Percentiles rank a stretch among this genome's conserved stretches.
Evolutionary conservation across 2,113 vertebrate species (phyloP).

Genomic region (Ceratotherium simum): DNA sequence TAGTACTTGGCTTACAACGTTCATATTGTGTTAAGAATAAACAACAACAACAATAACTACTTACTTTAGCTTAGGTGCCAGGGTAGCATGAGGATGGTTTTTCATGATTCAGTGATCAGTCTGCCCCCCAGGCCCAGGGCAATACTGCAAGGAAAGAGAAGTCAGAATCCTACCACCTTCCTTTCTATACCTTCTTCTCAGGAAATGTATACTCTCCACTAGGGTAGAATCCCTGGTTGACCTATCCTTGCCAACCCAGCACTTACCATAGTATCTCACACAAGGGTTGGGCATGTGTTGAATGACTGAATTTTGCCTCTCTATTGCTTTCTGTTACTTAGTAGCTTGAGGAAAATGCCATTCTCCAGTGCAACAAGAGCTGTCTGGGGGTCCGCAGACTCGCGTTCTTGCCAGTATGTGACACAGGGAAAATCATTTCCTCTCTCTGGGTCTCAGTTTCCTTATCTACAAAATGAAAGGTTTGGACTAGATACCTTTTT

Average conservation of each 20-base stretch:
- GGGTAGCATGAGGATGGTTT: not conserved
- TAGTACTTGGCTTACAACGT: not conserved
- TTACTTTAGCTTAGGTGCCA: not conserved
- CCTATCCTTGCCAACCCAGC: not conserved
- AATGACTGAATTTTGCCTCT: not conserved
- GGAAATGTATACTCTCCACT: not conserved
- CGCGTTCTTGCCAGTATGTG: not conserved
- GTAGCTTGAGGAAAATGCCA: not conserved
- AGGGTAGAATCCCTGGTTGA: not conserved
- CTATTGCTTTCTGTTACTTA: not conserved
- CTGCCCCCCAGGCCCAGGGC: not conserved
- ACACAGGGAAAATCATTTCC: not conserved
- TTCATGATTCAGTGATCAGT: not conserved
- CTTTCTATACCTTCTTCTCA: not conserved
- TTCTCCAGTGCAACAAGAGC: not conserved
- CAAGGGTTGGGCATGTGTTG: not conserved
- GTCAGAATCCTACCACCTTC: not conserved
- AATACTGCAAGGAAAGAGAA: not conserved
- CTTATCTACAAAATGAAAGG: not conserved
- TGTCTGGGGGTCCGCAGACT: not conserved
- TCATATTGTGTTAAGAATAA: not conserved
- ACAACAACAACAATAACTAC: not conserved
- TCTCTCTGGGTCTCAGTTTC: not conserved
- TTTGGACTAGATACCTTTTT: not conserved
- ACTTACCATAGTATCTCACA: not conserved